Percentiles rank a stretch among this genome's conserved stretches.
These are phyloP conservation scores for Eilema griseolum DNA, from an alignment of 2,888 invertebrate species.

Conservation along the genomic window DNA sequence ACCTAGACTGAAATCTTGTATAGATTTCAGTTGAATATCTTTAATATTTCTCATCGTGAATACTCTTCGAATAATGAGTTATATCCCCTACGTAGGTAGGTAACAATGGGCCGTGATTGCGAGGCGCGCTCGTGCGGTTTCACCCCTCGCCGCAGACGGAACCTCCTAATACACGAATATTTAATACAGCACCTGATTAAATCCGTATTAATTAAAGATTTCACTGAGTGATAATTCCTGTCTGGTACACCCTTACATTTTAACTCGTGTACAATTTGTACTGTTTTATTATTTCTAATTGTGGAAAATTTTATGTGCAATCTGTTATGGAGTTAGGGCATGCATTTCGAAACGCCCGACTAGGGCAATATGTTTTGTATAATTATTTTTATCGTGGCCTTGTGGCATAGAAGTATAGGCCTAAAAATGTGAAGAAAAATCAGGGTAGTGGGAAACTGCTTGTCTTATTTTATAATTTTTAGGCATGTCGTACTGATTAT, in stretches of 20 bases:
- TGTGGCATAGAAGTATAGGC: not conserved
- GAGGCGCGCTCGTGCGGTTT: conserved; percentile 68
- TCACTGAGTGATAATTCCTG: conserved; percentile 20
- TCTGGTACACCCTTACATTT: conserved; percentile 9
- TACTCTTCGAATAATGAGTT: conserved; percentile 39
- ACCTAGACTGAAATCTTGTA: not conserved
- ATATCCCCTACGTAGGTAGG: conserved; percentile 30
- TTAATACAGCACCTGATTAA: conserved; percentile 62
- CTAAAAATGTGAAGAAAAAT: not conserved
- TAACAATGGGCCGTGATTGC: conserved; percentile 75
- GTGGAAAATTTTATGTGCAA: not conserved
- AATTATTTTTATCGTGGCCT: not conserved
- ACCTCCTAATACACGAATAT: conserved; percentile 61
- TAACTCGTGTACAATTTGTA: not conserved
- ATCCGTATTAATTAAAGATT: conserved; percentile 62
- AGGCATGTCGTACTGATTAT: not conserved
- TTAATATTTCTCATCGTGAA: conserved; percentile 17
- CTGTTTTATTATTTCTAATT: not conserved
- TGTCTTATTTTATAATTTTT: not conserved
- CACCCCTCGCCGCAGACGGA: conserved; percentile 58
- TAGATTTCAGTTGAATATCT: not conserved
- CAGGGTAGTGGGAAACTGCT: not conserved
- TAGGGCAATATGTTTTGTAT: not conserved
- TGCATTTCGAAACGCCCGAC: not conserved
- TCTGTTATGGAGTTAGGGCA: not conserved